Conservation (phyloP, 2,113 vertebrate species). For the Baryphthengus martii region DNA sequence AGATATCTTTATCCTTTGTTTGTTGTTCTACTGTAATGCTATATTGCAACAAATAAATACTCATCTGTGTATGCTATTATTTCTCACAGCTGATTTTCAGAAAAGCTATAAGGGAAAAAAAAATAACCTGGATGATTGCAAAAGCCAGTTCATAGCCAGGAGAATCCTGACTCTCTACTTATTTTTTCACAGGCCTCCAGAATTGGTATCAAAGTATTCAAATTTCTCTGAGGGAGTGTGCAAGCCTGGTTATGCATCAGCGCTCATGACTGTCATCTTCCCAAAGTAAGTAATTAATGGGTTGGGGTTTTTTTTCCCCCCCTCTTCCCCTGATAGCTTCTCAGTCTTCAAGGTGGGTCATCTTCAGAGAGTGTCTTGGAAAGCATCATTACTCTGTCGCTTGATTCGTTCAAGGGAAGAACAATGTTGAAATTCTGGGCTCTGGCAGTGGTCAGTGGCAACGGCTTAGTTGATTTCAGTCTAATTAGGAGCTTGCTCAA, state of each 20-base stretch:
- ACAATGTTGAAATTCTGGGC: neutral
- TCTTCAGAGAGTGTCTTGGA: neutral
- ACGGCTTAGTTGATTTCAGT: neutral
- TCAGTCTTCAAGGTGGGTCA: neutral
- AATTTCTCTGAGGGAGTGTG: slow-evolving; percentile 92
- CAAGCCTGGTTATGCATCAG: slow-evolving; percentile 90
- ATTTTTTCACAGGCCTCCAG: slow-evolving; percentile 78
- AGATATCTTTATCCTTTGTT: neutral
- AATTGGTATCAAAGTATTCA: slow-evolving; percentile 86
- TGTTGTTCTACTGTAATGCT: neutral
- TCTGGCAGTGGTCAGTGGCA: neutral
- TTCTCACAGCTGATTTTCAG: neutral
- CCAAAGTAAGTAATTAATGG: slow-evolving; percentile 85
- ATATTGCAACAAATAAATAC: neutral
- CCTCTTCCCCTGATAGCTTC: neutral
- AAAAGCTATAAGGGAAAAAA: neutral
- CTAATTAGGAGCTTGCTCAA: neutral
- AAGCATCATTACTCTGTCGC: neutral
- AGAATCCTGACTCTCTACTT: slow-evolving; percentile 30
- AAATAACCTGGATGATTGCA: neutral
- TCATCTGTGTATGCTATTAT: neutral
- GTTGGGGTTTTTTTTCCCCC: neutral
- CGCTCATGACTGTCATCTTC: slow-evolving; percentile 93
- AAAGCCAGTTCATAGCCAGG: neutral
- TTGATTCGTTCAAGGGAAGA: neutral